Percentiles rank a stretch among this genome's conserved stretches.
Evolutionary conservation across 2,888 invertebrate species (phyloP).

Genomic region (Lymantria dispar): DNA sequence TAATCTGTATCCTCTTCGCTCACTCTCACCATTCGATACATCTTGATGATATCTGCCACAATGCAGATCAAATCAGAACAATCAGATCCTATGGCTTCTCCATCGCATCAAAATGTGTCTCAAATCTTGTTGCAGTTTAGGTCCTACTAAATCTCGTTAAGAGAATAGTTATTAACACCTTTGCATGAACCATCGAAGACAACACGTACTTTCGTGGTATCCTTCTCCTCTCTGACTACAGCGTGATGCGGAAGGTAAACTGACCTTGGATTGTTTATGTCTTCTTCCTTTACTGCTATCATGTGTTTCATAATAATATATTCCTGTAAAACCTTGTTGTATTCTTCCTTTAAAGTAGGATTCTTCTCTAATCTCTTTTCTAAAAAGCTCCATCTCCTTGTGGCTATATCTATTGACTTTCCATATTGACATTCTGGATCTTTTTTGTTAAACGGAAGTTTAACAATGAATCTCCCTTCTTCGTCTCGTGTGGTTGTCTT

Average conservation of each 20-base stretch:
- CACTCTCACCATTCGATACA: neutral
- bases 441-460: neutral
- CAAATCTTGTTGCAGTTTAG: conserved; percentile 1
- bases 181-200: neutral
- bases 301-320: neutral
- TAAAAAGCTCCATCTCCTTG: neutral
- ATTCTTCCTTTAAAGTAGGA: neutral
- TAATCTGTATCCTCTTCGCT: neutral
- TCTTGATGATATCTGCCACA: neutral
- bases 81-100: too few species aligned
- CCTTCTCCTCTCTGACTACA: neutral
- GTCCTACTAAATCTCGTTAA: conserved; percentile 4
- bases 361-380: neutral
- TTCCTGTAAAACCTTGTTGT: neutral
- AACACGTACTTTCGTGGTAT: neutral
- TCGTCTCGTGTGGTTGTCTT: neutral
- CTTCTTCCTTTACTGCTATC: neutral
- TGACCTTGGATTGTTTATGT: neutral
- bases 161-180: neutral
- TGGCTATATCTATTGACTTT: neutral
- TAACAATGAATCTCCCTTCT: neutral
- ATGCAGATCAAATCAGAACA: neutral
- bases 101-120: conserved; percentile 4
- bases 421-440: neutral
- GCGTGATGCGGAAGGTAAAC: conserved; percentile 3